Base-by-base conservation (phyloP, 2,888 invertebrate species). In the Lepidocyrtoides sp. region DNA sequence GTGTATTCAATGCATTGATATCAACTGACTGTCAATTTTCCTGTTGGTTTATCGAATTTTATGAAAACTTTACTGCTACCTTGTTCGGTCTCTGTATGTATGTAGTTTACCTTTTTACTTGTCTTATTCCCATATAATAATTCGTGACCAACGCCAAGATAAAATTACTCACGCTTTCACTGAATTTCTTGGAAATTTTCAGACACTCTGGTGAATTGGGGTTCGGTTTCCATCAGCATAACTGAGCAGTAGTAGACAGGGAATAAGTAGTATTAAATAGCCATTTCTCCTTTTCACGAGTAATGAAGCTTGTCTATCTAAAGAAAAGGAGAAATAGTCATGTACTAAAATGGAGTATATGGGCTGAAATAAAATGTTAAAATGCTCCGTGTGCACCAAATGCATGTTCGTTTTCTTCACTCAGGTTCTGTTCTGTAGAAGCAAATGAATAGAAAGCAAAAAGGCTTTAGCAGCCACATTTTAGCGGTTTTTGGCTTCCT, bases 401-500 rank as follows among this genome's bases (percentile, higher is more conserved):
- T 5, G 48, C 29, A 17, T 12, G 36, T 82, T 60, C 29, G 66
- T 60, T 82, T 60, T 60, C 82, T 26, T 36, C 54, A 51, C 32
- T 79, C 41, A 10, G 72, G 72, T 44, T 29, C 66, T 66, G 32
- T 23, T 32, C 63, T n/a, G 69, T 41, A 36, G 32, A 5, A 7
- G 36, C 29, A 63, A 63, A 77, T 29, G 26, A 26, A 12, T n/a
- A 57, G 66, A 66, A 79, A 79, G 66, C 32, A n/a, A 32, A 66
- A 26, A 82, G 87, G 63, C 87, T 87, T 8, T 26, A n/a, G 60
- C 32, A 48, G 82, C 88, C 88, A 88, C 88, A 82, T 57, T 75
- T 36, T 69, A 41, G 89, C 72, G 89, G 89, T 88, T 89, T 89
- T 89, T 72, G 83, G 57, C 81, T 89, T 57, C 89, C 51, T 48